phyloP scores from a whole-genome alignment of 2,113 vertebrate species.

The Recurvirostra avosetta region DNA sequence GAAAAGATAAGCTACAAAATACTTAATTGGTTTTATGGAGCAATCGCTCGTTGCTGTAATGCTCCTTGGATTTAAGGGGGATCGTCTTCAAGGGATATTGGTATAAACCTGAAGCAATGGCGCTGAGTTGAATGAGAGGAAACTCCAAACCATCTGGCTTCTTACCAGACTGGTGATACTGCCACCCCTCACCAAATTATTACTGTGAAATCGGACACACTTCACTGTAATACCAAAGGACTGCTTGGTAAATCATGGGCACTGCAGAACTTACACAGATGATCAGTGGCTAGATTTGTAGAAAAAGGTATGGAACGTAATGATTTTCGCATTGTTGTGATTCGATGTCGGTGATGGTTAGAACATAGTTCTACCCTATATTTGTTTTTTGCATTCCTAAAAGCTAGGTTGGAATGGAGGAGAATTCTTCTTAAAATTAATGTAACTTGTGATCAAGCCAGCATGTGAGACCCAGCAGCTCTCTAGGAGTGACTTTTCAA shows the following conservation, averaged over 20 bases:
- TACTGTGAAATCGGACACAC: rapidly evolving
- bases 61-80: background rate
- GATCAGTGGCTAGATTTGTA: background rate
- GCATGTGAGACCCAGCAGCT: background rate
- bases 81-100: background rate
- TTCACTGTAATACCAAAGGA: background rate
- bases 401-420: background rate
- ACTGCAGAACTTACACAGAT: background rate
- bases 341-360: rapidly evolving
- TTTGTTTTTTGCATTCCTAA: background rate
- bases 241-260: background rate
- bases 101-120: background rate
- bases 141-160: background rate
- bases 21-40: background rate
- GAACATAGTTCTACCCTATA: background rate
- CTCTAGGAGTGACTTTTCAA: background rate
- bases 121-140: background rate
- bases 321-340: background rate
- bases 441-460: background rate
- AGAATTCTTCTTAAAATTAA: background rate
- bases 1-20: background rate
- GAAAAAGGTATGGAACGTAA: rapidly evolving
- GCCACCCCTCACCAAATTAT: rapidly evolving
- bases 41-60: background rate
- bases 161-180: background rate